A percentile compares a stretch with the other conserved stretches of the same genome.
phyloP scores from a whole-genome alignment of 2,797 vertebrate genomes.

The Hydrophis major region DNA sequence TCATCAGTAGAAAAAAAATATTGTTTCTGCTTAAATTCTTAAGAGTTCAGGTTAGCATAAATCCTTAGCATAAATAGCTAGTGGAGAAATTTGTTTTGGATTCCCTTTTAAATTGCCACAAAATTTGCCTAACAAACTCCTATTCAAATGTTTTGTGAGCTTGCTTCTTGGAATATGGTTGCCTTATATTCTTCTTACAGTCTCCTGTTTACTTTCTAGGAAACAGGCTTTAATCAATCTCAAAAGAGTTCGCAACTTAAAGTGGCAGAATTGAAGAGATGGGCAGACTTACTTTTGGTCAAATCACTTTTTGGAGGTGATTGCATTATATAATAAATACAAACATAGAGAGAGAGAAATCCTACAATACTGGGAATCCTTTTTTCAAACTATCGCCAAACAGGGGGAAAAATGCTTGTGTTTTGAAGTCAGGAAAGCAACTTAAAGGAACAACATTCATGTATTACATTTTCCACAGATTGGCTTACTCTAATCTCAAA shows the following conservation, averaged over 20 bases:
- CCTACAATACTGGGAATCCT: not conserved
- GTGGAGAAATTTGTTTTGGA: not conserved
- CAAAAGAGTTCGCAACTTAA: not conserved
- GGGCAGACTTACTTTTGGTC: not conserved
- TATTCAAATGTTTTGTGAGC: not conserved
- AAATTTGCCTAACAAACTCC: not conserved
- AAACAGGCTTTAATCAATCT: not conserved
- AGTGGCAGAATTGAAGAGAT: not conserved
- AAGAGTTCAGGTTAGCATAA: not conserved
- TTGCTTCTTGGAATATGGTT: not conserved
- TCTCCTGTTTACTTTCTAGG: not conserved
- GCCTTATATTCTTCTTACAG: not conserved
- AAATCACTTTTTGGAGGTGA: not conserved
- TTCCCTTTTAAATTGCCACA: not conserved
- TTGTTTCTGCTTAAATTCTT: not conserved
- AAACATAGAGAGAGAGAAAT: not conserved
- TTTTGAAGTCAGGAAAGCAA: not conserved
- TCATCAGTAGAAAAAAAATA: not conserved
- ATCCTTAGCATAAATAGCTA: not conserved
- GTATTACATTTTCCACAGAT: not conserved
- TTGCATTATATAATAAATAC: not conserved
- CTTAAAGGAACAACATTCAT: not conserved
- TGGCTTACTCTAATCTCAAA: not conserved
- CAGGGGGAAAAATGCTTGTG: not conserved
- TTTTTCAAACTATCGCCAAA: not conserved